Evolutionary conservation across 2,888 invertebrate species (phyloP).

Genomic region (Thyatira batis): DNA sequence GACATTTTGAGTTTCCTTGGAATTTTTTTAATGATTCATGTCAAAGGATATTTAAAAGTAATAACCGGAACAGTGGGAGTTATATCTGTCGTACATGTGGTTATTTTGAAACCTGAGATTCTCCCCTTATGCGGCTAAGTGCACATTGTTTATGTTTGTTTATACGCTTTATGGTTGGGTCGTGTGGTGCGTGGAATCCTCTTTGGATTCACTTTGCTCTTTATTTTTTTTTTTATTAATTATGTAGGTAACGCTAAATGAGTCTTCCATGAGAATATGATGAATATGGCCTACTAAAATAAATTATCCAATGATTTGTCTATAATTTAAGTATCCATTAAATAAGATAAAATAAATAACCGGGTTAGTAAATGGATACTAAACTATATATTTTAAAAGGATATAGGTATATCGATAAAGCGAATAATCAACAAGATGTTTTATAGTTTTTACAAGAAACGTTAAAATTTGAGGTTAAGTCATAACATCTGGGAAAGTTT

Average conservation of each 20-base stretch:
- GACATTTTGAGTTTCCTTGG: constrained; percentile 25
- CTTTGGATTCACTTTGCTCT: neutral
- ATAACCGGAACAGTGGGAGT: constrained; percentile 15
- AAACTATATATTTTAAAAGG: neutral
- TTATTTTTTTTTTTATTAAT: neutral
- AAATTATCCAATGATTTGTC: too few relatives aligned
- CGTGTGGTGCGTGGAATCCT: neutral
- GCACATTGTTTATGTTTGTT: constrained; percentile 38
- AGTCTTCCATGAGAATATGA: too few relatives aligned
- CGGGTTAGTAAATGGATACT: neutral
- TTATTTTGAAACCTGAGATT: constrained; percentile 29
- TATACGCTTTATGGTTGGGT: constrained; percentile 20
- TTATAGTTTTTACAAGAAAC: constrained; percentile 26
- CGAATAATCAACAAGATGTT: neutral
- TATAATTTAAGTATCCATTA: too few relatives aligned
- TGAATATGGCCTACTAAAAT: too few relatives aligned
- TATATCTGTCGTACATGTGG: constrained; percentile 27
- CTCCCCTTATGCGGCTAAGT: constrained; percentile 40
- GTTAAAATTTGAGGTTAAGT: constrained; percentile 10
- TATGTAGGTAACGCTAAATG: too few relatives aligned
- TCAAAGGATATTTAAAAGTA: constrained; percentile 40
- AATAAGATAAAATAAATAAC: neutral
- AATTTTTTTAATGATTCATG: constrained; percentile 35
- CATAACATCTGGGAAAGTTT: constrained; percentile 28
- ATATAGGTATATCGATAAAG: neutral